These are phyloP conservation scores for Tragelaphus strepsiceros DNA, from an alignment of 2,113 vertebrate genomes.

Conservation along the genomic window DNA sequence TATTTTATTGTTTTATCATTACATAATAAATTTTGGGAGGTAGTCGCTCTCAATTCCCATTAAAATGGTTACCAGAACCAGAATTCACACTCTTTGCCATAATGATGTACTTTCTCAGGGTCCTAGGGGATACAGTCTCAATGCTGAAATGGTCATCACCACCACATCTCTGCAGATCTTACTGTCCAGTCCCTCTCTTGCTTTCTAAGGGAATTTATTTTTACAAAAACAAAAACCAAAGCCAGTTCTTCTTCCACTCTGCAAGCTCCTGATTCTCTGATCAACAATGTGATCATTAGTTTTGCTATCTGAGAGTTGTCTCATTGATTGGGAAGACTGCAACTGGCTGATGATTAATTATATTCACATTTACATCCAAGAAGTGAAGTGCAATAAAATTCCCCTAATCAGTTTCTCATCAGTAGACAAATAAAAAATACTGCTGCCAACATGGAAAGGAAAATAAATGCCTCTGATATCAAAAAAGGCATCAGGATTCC, in stretches of 20 bases:
- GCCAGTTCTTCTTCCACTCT: not conserved
- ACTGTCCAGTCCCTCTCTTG: not conserved
- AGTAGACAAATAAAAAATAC: not conserved
- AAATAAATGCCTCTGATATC: not conserved
- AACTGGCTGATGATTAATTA: not conserved
- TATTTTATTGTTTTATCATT: not conserved
- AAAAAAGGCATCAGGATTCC: not conserved
- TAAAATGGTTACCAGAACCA: not conserved
- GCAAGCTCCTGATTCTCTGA: not conserved
- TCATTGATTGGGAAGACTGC: not conserved
- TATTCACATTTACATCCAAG: not conserved
- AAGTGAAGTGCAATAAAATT: not conserved
- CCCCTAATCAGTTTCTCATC: not conserved
- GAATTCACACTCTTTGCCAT: not conserved
- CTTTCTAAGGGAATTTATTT: not conserved
- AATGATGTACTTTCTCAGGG: not conserved
- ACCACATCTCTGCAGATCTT: not conserved
- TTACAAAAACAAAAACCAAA: not conserved
- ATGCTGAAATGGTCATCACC: not conserved
- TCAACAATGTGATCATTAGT: not conserved
- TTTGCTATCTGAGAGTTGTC: not conserved
- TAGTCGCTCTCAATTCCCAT: not conserved
- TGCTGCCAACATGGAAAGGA: not conserved
- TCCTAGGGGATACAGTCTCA: not conserved
- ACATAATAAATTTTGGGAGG: not conserved